These are phyloP conservation scores for Pongo pygmaeus DNA, from an alignment of 2,113 vertebrate species.

Conservation along the genomic window DNA sequence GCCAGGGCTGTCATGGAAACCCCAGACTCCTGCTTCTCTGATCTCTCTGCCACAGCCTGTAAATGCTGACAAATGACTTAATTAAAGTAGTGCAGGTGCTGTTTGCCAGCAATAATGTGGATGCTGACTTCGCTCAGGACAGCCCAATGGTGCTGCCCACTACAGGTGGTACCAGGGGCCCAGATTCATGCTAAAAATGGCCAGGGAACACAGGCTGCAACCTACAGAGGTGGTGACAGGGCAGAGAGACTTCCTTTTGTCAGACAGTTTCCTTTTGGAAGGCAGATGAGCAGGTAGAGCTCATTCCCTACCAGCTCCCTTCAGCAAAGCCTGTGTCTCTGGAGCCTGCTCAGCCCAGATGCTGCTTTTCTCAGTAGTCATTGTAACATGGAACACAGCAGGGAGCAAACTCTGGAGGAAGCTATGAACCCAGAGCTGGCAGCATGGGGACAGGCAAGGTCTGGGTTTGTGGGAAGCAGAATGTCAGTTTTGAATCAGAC, in stretches of 20 bases:
- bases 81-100: neutral
- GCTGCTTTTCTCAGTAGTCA: neutral
- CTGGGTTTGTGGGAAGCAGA: neutral
- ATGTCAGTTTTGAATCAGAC: neutral
- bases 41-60: neutral
- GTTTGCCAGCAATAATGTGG: neutral
- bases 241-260: neutral
- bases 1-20: neutral
- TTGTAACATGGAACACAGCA: rapidly evolving
- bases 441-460: neutral
- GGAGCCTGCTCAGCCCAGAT: rapidly evolving
- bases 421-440: neutral
- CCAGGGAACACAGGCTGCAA: neutral
- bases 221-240: neutral
- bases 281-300: neutral
- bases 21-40: neutral
- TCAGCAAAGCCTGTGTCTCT: neutral
- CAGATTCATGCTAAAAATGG: neutral
- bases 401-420: neutral
- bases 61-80: neutral
- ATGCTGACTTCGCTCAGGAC: neutral
- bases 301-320: neutral
- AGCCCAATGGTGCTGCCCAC: too few relatives aligned
- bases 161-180: neutral
- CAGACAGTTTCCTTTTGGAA: neutral